A percentile compares a stretch with the other conserved stretches of the same genome.
Evolutionary conservation across 2,797 vertebrate species (phyloP).

Genomic region (Phoeniculus purpureus): DNA sequence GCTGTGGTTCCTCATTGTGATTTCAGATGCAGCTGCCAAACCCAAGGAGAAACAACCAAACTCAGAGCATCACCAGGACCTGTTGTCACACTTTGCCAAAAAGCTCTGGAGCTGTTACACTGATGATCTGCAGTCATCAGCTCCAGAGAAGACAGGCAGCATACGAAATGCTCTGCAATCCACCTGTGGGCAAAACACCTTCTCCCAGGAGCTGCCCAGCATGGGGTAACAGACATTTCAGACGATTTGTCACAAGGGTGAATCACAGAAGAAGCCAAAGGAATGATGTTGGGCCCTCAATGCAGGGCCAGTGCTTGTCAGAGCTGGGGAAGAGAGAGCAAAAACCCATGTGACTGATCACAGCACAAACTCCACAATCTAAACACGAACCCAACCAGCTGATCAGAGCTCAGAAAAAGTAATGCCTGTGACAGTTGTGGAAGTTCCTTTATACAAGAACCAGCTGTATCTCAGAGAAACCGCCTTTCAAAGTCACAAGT

Average conservation of each 20-base stretch:
- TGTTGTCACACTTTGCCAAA: fast-evolving
- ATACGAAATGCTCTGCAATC: background rate
- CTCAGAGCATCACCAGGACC: background rate
- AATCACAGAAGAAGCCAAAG: background rate
- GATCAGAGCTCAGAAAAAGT: background rate
- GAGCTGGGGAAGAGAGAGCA: background rate
- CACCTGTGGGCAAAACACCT: fast-evolving
- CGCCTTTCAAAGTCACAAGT: background rate
- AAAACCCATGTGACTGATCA: fast-evolving
- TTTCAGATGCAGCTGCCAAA: background rate
- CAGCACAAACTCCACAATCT: background rate
- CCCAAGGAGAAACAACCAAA: background rate
- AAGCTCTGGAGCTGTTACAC: background rate
- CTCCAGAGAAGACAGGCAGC: background rate
- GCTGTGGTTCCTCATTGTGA: fast-evolving
- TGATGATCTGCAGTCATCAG: background rate
- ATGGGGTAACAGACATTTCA: background rate
- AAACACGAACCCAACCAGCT: background rate
- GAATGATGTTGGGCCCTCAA: background rate
- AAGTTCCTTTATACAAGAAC: background rate
- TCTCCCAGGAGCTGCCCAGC: background rate
- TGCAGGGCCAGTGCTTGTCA: background rate
- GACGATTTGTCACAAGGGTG: fast-evolving
- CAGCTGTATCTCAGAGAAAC: background rate
- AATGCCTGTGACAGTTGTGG: background rate